phyloP scores from a whole-genome alignment of 1,140 invertebrate genomes.

The Caenorhabditis remanei region DNA sequence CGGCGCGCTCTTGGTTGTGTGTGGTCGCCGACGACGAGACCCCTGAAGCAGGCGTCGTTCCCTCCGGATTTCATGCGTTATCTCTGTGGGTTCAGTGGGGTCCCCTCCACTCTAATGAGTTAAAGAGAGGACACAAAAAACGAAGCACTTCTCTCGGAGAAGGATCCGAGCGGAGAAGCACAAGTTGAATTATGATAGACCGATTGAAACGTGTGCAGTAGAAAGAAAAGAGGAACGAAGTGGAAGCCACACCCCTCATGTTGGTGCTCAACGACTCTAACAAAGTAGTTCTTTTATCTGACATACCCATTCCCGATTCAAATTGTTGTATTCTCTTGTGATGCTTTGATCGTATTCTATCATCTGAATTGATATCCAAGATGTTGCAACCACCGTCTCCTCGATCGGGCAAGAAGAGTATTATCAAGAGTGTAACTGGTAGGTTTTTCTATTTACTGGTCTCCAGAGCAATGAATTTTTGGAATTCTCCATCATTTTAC shows the following conservation, averaged over 20 bases:
- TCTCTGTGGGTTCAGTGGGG: slow-evolving; percentile 25
- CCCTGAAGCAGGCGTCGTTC: background rate
- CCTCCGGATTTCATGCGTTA: slow-evolving; percentile 51
- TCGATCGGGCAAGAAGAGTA: slow-evolving; percentile 1
- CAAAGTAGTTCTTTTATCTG: slow-evolving; percentile 4
- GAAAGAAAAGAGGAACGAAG: background rate
- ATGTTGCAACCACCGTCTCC: slow-evolving; percentile 35
- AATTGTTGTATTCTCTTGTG: background rate
- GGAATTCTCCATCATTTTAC: too few relatives aligned
- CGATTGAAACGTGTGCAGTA: slow-evolving; percentile 37
- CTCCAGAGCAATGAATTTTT: too few relatives aligned
- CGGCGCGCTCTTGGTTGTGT: slow-evolving; percentile 10
- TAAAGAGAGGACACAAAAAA: slow-evolving; percentile 43
- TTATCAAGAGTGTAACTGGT: slow-evolving; percentile 40
- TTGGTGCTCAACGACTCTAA: background rate
- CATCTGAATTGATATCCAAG: background rate
- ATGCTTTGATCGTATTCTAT: background rate
- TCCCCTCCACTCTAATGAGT: slow-evolving; percentile 20
- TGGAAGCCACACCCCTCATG: slow-evolving; percentile 35
- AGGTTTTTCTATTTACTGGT: background rate
- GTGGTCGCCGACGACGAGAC: slow-evolving; percentile 10
- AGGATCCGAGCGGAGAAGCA: slow-evolving; percentile 6
- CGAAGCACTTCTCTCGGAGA: background rate
- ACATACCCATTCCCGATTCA: background rate
- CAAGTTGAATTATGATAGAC: slow-evolving; percentile 53